Base-by-base conservation (phyloP, 2,797 vertebrate species). In the Aeoliscus strigatus region DNA sequence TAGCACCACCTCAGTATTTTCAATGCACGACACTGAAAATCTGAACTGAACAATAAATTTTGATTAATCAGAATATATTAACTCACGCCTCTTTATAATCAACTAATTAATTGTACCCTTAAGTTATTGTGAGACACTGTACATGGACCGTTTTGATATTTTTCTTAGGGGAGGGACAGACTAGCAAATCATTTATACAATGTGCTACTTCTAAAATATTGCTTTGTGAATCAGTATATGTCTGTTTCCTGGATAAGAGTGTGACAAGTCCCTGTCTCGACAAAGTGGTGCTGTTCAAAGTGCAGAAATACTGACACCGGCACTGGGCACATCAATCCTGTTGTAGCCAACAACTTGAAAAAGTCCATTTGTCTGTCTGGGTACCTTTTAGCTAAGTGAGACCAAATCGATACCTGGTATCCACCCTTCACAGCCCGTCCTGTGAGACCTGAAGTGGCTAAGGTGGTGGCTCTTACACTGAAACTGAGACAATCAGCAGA, bases 331-430 rank as follows among this genome's bases (percentile, higher is more conserved):
- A 29, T n/a, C 8, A 3, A 15, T 51, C 51, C 52, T 37, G 41
- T 60, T 35, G 69, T 57, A 11, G 45, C 26, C 70, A 39, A 48
- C 26, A 32, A 46, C 44, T 29, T 26, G 27, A 50, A 30, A 39
- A 14, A 71, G 52, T 57, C 66, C 69, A 81, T 83, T 73, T 75
- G 73, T 59, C 39, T 33, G 48, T 21, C 27, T 6, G 21, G 5
- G 42, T 42, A 30, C 51, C 61, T 60, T 58, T 60, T 34, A 55
- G 65, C 66, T 73, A 79, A 64, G 35, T 57, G 67, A 79, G 28
- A 75, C 63, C 23, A 42, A 76, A 86, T 82, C 76, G 32, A 83
- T 82, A 39, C 10, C 10, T 32, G 29, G 23, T 39, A 51, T 51
- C 48, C 46, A 25, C 16, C 34, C 75, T 63, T 62, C 56, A 66